Conservation (phyloP, 2,113 vertebrate species). For the Brachypteracias leptosomus region DNA sequence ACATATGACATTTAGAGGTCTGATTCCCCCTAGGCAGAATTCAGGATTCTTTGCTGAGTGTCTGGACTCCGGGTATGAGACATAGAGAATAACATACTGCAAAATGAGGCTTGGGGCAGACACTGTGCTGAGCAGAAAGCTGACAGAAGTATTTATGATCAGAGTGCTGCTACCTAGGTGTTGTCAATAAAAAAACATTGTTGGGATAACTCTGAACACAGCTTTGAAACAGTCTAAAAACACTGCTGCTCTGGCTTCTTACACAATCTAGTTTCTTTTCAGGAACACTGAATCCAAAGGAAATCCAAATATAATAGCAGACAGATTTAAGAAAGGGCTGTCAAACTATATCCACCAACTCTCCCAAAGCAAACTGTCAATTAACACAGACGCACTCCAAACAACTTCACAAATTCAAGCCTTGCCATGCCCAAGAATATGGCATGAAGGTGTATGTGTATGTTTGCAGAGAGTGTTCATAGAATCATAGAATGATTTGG, state of each 20-base stretch:
- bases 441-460: background rate
- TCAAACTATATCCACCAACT: background rate
- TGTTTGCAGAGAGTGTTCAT: background rate
- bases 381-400: background rate
- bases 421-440: background rate
- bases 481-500: too few relatives aligned
- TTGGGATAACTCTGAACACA: background rate
- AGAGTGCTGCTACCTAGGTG: background rate
- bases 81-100: background rate
- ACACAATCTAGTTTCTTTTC: background rate
- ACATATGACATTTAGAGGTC: background rate
- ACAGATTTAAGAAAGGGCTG: background rate
- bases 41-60: background rate
- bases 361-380: background rate
- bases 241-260: background rate
- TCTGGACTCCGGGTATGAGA: background rate
- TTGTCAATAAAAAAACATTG: background rate
- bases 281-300: background rate
- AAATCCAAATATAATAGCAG: background rate
- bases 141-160: background rate
- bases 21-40: background rate
- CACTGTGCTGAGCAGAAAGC: background rate
- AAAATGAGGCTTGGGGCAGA: background rate
- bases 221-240: background rate
- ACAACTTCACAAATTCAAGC: background rate